These are phyloP conservation scores for Tachina fera DNA, from an alignment of 2,888 invertebrate genomes.

Conservation along the genomic window DNA sequence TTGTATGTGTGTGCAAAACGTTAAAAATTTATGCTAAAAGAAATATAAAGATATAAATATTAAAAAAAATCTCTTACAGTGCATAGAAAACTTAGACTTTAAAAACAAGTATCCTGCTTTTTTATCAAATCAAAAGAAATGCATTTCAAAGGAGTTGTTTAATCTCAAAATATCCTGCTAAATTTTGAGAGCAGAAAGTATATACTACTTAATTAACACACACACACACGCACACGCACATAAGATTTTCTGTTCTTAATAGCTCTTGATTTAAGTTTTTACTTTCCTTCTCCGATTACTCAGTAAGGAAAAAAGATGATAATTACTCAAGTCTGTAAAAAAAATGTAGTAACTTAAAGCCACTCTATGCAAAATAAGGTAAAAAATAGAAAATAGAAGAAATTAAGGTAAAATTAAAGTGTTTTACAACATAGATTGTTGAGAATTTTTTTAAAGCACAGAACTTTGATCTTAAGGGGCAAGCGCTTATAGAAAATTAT, in stretches of 20 bases:
- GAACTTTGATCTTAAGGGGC: neutral
- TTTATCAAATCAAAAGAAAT: no score
- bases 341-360: neutral
- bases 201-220: neutral
- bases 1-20: neutral
- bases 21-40: neutral
- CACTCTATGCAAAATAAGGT: neutral
- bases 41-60: neutral
- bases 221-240: no score
- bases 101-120: no score
- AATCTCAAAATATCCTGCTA: neutral
- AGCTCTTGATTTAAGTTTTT: constrained; percentile 6
- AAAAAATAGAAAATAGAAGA: neutral
- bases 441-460: neutral
- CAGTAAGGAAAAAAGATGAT: neutral
- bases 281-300: neutral
- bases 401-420: no score
- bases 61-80: no score
- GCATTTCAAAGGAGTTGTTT: no score
- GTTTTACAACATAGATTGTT: no score
- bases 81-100: no score
- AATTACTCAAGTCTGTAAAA: neutral
- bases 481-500: no score
- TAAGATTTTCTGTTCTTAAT: neutral
- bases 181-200: neutral